Evolutionary conservation across 2,113 vertebrate genomes (phyloP).

Genomic region (Misgurnus anguillicaudatus): DNA sequence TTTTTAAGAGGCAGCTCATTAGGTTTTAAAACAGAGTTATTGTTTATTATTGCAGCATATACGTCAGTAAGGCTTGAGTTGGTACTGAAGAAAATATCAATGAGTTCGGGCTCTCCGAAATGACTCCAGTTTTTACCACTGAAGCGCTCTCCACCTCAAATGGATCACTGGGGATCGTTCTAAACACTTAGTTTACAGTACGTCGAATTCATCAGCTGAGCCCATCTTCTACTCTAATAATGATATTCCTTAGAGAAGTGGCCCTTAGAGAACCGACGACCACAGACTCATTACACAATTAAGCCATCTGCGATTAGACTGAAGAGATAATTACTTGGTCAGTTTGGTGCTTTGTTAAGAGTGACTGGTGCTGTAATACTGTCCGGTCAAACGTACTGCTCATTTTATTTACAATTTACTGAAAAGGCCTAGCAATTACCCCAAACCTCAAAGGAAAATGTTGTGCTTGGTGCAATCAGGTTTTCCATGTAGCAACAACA

Average conservation of each 20-base stretch:
- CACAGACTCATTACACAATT: constrained; percentile 43
- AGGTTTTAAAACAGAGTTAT: not conserved
- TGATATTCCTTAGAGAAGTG: constrained; percentile 26
- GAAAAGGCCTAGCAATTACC: no score
- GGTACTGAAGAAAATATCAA: not conserved
- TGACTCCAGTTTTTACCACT: not conserved
- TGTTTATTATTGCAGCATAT: not conserved
- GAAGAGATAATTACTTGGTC: constrained; percentile 28
- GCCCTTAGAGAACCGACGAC: constrained; percentile 22
- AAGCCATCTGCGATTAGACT: constrained; percentile 32
- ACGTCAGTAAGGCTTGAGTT: not conserved
- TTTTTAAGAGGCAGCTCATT: no score
- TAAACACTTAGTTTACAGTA: constrained; percentile 6
- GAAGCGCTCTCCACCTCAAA: not conserved
- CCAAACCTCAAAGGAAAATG: no score
- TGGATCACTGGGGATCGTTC: constrained; percentile 1
- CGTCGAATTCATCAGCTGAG: constrained; percentile 14
- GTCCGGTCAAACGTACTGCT: not conserved
- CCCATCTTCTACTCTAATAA: constrained; percentile 21
- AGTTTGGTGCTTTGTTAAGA: constrained; percentile 1
- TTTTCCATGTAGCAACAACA: no score
- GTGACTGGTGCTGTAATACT: not conserved
- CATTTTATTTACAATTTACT: not conserved
- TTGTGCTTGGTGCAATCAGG: no score
- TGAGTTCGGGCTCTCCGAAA: not conserved